Evolutionary conservation across 2,888 invertebrate genomes (phyloP), one percentile per base, ranked within the genome.

Genomic region (Caenorhabditis doughertyi): DNA sequence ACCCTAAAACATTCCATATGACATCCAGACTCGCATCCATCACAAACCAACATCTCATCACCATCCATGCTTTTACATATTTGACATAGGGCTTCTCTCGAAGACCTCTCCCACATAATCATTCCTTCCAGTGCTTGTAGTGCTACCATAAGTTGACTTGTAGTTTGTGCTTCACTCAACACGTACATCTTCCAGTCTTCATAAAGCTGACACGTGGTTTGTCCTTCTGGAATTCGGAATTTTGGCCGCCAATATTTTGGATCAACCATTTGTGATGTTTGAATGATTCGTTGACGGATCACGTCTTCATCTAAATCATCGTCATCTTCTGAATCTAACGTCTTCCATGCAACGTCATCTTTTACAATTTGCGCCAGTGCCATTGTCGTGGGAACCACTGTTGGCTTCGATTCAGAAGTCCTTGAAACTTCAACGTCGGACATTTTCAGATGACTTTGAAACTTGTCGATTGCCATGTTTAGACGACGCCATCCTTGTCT

Each of bases 31-130:
- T 98, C 98, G 93, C 98, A 98, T 85, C 97, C 96, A 93, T 98
- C 98, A 93, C 98, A 98, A 27, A 98, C 94, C 88, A 98, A 93
- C 87, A 98, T 93, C 92, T 97, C 95, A 88, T 96, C 97, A 92
- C 98, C 98, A 93, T 98, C 97, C 81, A 97, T 98, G 91, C 95
- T 95, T 92, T 96, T 95, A 93, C 98, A 98, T 93, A 98, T 97
- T 93, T 98, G 98, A 93, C 88, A 88, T 9, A 64, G 67, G 1
- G 97, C 98, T 94, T 97, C 97, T 97, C 98, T 97, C 92, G 97
- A 96, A 93, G 97, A 97, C 94, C 97, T 97, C 93, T 98, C 98
- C 98, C 98, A 98, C 47, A 97, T 97, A 89, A 98, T 96, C 92
- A 95, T 92, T 2, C 95, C 95, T 92, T 97, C 97, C 86, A 98